Evolutionary conservation across 2,797 vertebrate species (phyloP), one percentile per base, ranked within the genome.

Genomic region (Mionectes olivaceus): DNA sequence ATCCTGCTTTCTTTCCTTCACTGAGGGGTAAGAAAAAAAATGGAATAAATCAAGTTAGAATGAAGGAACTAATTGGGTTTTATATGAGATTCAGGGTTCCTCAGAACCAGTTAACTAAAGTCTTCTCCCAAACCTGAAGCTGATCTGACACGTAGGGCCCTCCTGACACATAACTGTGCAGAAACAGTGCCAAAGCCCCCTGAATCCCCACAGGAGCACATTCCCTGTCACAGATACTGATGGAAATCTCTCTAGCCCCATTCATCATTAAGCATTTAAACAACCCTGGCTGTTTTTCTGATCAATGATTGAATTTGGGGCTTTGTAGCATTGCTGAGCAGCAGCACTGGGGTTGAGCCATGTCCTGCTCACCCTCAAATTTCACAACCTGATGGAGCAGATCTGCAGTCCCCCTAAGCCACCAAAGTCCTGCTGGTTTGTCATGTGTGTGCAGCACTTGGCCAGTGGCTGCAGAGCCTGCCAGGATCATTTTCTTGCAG

Each of bases 321-420:
- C 39, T 95, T 43, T 47, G 43, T n/a, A 75, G 50, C 50, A 41
- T 11, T 0, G 0, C 55, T 0, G 5, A 87, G 60, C 22, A 68
- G 44, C 15, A 68, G 18, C 27, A 18, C 1, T 1, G 22, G 10
- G 46, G 12, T 41, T 85, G 59, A 81, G 22, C 1, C 4, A 57
- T 25, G 37, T 52, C 63, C 59, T 69, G 63, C 52, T 70, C 2
- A 3, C 9, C 23, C n/a, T 74, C 68, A 49, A 21, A 49, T 60
- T 74, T 61, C 74, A 70, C 52, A 76, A 52, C 67, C 21, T 70
- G 59, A 5, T 1, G 5, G 47, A 43, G 25, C 73, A 89, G 70
- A 55, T 35, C 65, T 87, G 21, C 37, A 59, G 44, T 50, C 1
- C 6, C 46, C n/a, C n/a, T 25, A 55, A 69, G 37, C 37, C 68